Percentiles rank a stretch among this genome's conserved stretches.
Evolutionary conservation across 92 coral and sea anemone species (phyloP).

Genomic region (Pocillopora meandrina): DNA sequence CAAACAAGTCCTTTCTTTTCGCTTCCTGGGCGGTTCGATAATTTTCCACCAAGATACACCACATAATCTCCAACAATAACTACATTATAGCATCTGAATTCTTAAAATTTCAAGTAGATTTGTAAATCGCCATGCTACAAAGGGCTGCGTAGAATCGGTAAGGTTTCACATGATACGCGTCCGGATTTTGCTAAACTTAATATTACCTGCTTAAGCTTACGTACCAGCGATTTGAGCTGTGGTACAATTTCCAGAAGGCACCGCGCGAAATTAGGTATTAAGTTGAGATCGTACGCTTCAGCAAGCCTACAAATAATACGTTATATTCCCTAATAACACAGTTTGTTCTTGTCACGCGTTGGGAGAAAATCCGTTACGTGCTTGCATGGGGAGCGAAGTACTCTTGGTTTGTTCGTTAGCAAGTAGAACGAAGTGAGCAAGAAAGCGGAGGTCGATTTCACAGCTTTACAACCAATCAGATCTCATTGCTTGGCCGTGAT

Average conservation of each 20-base stretch:
- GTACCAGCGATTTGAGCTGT: background rate
- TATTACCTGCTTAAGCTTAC: background rate
- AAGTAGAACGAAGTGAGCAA: background rate
- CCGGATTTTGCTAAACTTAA: background rate
- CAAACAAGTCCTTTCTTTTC: constrained; percentile 20
- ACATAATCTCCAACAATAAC: constrained; percentile 34
- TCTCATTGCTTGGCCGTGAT: constrained; percentile 42
- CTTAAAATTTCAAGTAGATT: constrained; percentile 5
- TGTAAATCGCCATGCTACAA: background rate
- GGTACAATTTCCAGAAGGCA: background rate
- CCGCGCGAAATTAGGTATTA: background rate
- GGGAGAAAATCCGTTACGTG: constrained; percentile 24
- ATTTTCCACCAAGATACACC: constrained; percentile 10
- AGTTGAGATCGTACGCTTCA: background rate
- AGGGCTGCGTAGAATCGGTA: background rate
- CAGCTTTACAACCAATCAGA: constrained; percentile 63
- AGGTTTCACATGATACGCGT: background rate
- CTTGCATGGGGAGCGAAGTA: background rate
- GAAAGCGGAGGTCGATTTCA: constrained; percentile 24
- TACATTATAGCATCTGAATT: constrained; percentile 22
- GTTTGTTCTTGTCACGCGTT: constrained; percentile 21
- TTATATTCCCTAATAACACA: background rate
- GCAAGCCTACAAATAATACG: constrained; percentile 17
- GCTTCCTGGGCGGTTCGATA: constrained; percentile 36
- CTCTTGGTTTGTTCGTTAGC: background rate